Evolutionary conservation across 1,140 invertebrate genomes (phyloP), one percentile per base, ranked within the genome.

Genomic region (Cyclina sinensis): DNA sequence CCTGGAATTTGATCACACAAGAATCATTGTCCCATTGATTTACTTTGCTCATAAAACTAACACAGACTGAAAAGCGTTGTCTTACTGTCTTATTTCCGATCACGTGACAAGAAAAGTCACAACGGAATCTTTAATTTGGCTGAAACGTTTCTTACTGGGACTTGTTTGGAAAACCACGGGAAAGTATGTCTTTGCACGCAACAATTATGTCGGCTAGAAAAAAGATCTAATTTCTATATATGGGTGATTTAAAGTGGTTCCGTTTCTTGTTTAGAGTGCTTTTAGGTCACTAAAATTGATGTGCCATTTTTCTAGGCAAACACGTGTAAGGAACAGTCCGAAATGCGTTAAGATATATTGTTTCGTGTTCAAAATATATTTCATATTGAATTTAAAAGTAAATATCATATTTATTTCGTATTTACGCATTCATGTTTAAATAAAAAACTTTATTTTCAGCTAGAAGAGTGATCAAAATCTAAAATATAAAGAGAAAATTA

Each of bases 71-170:
- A 57, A 5, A n/a, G 54, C 5, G 24, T 21, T 21, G 54, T 57
- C 54, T 57, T 21, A 57, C 21, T 57, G 54, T 24, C 54, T 57
- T 57, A 57, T 57, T 57, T 57, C 54, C 54, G 16, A 21, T 57
- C 54, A 57, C 54, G 54, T 18, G 54, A 57, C 18, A 18, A 57
- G 54, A 57, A 57, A 57, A 57, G 7, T 57, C 54, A 27, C 54
- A 57, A 57, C 54, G 54, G 54, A 57, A 57, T 57, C 54, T 57
- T 57, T 21, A 57, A 57, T 57, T 57, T 57, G 54, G 54, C 54
- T 57, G 54, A 57, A 57, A 57, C 21, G 24, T 57, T 18, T 57
- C 54, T 18, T 57, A 9, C 21, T 57, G 21, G 5, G 54, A 57
- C 16, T 57, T 9, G 54, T 57, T 57, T 57, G 54, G 54, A 27